Conservation (phyloP, 1,140 invertebrate genomes). For the Aleiodes sp. region DNA sequence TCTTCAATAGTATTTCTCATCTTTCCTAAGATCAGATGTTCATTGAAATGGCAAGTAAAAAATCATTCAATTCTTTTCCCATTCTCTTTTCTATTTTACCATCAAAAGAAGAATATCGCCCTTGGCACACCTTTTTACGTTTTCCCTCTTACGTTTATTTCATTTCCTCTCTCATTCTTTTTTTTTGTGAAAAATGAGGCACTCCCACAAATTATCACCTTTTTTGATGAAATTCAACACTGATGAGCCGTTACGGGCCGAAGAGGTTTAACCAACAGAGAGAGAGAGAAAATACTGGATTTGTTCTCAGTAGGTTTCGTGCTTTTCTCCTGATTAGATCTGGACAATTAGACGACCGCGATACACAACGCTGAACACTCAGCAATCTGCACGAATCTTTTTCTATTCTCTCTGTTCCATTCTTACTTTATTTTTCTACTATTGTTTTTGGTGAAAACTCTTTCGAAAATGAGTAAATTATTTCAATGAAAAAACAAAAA, state of each 20-base stretch:
- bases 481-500: not conserved
- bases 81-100: not conserved
- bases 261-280: not conserved
- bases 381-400: not conserved
- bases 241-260: not conserved
- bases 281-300: too few species aligned
- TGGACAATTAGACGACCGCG: slow-evolving; percentile 4
- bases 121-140: not conserved
- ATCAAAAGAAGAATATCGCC: not conserved
- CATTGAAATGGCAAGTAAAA: not conserved
- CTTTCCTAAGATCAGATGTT: not conserved
- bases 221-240: not conserved
- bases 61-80: not conserved
- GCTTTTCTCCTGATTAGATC: not conserved
- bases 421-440: not conserved
- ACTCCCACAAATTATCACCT: not conserved
- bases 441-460: not conserved
- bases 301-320: not conserved
- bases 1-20: not conserved
- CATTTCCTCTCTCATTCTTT: not conserved
- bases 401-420: not conserved
- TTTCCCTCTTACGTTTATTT: not conserved
- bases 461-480: not conserved
- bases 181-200: not conserved
- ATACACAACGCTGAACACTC: not conserved